A percentile compares a stretch with the other conserved stretches of the same genome.
Conservation (phyloP, 2,797 vertebrate species). For the Lepus oiostolus region DNA sequence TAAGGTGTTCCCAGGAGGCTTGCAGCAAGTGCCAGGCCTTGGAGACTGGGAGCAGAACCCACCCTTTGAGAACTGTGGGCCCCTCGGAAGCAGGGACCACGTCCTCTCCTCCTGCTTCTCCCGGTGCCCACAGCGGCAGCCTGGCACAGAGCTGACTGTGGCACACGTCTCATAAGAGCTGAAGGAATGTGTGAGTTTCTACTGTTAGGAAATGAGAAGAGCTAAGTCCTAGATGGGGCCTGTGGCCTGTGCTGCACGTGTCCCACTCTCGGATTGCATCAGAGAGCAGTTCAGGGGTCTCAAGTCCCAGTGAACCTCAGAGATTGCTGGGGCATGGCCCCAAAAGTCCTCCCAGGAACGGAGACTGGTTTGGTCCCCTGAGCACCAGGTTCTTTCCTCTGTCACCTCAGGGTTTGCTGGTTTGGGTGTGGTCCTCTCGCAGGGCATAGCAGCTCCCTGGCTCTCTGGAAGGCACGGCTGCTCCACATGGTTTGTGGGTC, state of each 20-base stretch:
- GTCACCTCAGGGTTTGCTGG: neutral
- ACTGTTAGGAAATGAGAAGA: neutral
- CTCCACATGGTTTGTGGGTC: neutral
- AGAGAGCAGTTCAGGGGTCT: conserved; percentile 6
- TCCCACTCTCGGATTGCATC: neutral
- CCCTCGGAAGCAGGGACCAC: neutral
- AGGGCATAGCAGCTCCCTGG: neutral
- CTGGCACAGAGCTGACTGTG: neutral
- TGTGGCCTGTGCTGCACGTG: neutral
- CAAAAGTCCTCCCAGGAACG: neutral
- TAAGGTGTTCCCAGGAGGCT: neutral
- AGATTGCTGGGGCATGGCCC: neutral
- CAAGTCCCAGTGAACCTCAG: neutral
- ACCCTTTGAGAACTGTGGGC: neutral
- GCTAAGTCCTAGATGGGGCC: neutral
- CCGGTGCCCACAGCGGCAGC: neutral
- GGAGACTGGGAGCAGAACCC: neutral
- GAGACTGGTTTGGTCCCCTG: neutral
- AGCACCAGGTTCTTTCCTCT: neutral
- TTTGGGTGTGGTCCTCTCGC: neutral
- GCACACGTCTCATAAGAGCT: neutral
- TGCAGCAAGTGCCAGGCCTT: neutral
- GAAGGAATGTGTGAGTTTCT: neutral
- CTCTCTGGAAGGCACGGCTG: neutral
- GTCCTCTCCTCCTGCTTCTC: neutral